These are phyloP conservation scores for Acridotheres tristis DNA, from an alignment of 2,797 vertebrate genomes.

Conservation along the genomic window DNA sequence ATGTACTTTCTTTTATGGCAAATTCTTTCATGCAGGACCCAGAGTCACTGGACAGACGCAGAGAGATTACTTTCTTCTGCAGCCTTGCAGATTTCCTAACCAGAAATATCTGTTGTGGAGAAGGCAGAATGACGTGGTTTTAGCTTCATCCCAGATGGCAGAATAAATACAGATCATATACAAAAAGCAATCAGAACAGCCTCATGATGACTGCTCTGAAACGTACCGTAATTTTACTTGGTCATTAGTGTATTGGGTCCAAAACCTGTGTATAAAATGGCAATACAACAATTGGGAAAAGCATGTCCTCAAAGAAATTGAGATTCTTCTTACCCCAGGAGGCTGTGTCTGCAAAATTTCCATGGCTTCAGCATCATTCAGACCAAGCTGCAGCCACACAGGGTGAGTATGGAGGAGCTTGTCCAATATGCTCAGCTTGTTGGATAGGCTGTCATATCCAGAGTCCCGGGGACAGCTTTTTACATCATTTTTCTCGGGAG, in stretches of 20 bases:
- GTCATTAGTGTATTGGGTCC: background rate
- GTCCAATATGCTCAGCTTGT: constrained; percentile 90
- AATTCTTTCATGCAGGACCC: constrained; percentile 83
- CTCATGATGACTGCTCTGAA: background rate
- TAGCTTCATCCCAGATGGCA: background rate
- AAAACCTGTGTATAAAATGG: background rate
- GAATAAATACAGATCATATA: background rate
- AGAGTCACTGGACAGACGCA: constrained; percentile 79
- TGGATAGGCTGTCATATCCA: constrained; percentile 87
- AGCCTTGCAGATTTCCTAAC: constrained; percentile 85
- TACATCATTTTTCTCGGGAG: constrained; percentile 75
- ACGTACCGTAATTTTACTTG: background rate
- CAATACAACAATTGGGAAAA: background rate
- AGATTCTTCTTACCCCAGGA: constrained; percentile 83
- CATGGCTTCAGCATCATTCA: constrained; percentile 83
- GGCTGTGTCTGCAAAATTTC: constrained; percentile 85
- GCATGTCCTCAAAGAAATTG: background rate
- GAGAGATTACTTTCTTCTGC: constrained; percentile 91
- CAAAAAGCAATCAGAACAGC: background rate
- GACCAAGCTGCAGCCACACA: constrained; percentile 88
- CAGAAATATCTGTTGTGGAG: constrained; percentile 85
- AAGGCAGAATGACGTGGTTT: background rate
- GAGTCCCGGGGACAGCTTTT: constrained; percentile 82
- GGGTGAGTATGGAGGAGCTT: constrained; percentile 89
- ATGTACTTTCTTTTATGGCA: constrained; percentile 87